Evolutionary conservation across 2,797 vertebrate genomes (phyloP).

Genomic region (Spondyliosoma cantharus): DNA sequence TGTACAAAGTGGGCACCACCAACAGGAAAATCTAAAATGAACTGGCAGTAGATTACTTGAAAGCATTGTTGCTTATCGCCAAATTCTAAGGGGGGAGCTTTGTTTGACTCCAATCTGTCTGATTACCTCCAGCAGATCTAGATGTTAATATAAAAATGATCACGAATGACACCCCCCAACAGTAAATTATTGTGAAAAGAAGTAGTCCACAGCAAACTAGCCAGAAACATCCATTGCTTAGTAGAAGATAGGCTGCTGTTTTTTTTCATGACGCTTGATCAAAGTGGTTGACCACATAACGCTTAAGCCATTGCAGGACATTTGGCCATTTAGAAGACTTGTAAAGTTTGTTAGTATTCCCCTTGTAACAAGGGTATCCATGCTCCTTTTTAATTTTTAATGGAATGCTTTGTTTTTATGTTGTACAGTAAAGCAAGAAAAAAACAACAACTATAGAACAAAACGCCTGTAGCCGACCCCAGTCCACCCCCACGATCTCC

Average conservation of each 20-base stretch:
- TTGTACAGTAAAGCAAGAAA: constrained; percentile 65
- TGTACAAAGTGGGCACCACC: neutral
- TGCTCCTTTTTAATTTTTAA: constrained; percentile 58
- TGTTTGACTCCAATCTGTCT: constrained; percentile 12
- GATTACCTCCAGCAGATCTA: constrained; percentile 7
- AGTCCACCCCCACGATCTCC: constrained; percentile 1
- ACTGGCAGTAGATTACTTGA: constrained; percentile 13
- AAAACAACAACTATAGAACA: constrained; percentile 22
- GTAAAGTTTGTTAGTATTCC: constrained; percentile 76
- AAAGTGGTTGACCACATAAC: constrained; percentile 65
- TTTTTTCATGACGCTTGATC: constrained; percentile 72
- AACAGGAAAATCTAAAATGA: constrained; percentile 14
- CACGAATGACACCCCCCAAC: constrained; percentile 27
- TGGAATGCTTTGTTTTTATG: constrained; percentile 71
- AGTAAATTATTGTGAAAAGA: constrained; percentile 40
- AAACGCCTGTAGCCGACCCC: constrained; percentile 13
- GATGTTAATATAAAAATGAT: constrained; percentile 3
- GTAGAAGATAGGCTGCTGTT: constrained; percentile 68
- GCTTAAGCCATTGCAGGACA: constrained; percentile 83
- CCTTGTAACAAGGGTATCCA: constrained; percentile 84
- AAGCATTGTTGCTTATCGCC: constrained; percentile 13
- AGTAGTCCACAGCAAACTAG: constrained; percentile 27
- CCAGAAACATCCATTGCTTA: constrained; percentile 45
- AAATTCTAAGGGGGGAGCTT: constrained; percentile 20
- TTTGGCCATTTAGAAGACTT: constrained; percentile 81